These are phyloP conservation scores for Radopholus similis DNA, from an alignment of 1,140 invertebrate genomes.

Conservation along the genomic window DNA sequence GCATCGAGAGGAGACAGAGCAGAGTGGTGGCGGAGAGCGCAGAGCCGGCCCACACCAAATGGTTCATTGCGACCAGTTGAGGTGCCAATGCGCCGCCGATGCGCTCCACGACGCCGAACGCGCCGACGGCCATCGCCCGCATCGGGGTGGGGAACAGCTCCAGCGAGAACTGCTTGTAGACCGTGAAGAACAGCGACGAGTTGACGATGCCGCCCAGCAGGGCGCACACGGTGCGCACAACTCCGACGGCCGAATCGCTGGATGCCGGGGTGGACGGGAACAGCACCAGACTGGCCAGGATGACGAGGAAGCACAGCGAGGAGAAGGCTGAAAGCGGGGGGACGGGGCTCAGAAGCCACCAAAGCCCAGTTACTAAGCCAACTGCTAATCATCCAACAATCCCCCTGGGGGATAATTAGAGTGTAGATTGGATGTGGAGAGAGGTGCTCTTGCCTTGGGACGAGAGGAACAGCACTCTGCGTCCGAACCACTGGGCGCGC, in stretches of 20 bases:
- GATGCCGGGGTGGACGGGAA: background rate
- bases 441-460: no score
- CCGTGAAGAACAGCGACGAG: constrained; percentile 48
- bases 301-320: constrained; percentile 29
- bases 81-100: constrained; percentile 39
- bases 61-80: constrained; percentile 34
- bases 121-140: constrained; percentile 38
- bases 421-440: no score
- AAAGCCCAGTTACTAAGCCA: no score
- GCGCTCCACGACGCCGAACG: constrained; percentile 41
- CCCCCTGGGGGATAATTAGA: no score
- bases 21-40: constrained; percentile 37
- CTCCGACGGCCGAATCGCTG: no score
- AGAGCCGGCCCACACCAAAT: constrained; percentile 32
- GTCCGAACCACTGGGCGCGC: no score
- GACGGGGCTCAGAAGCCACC: no score
- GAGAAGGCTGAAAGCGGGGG: constrained; percentile 7
- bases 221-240: constrained; percentile 43
- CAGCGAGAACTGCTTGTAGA: constrained; percentile 50
- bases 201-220: constrained; percentile 43
- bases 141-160: constrained; percentile 47
- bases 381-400: no score
- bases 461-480: no score
- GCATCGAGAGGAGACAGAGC: constrained; percentile 22
- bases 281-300: constrained; percentile 17